Base-by-base conservation (phyloP, 2,888 invertebrate species). In the Lithophane socia region DNA sequence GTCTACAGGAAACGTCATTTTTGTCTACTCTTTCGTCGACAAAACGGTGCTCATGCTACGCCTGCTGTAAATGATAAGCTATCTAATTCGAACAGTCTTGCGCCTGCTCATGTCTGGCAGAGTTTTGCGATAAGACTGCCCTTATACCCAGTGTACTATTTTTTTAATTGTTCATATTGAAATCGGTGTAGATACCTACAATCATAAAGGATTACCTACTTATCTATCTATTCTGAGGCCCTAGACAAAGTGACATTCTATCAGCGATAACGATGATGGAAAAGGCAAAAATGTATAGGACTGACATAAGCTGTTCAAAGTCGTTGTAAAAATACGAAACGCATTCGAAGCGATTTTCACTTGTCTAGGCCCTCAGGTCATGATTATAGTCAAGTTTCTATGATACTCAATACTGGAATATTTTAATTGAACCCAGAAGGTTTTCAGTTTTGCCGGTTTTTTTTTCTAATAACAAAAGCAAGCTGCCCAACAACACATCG, bases 401-500 rank as follows among this genome's bases (percentile, higher is more conserved):
- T 7, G 52, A 77, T 29, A 56, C 1, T 56, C n/a, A n/a, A 56
- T 56, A n/a, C 10, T 56, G n/a, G 21, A n/a, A 10, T 56, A 56
- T 4, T 29, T 29, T 1, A 29, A 29, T 29, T 3, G 2, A 73
- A 16, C 18, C 12, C n/a, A 49, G 9, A 47, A 12, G 7, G 7
- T 24, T 47, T 47, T 47, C 18, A 9, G 5, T 12, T 29, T 7
- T 52, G 5, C 5, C 2, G 13, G n/a, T n/a, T 61, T 60, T n/a
- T 52, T 68, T 75, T 82, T 71, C 66, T 73, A 61, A 71, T 18
- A 52, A 68, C 66, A 70, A 74, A 80, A 77, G 58, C 63, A 68
- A 42, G 21, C 66, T 52, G n/a, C 10, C 42, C 18, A 74, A 81
- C 75, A 83, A 73, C 72, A 65, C 79, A 74, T 83, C 54, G 82